Evolutionary conservation across 2,888 invertebrate genomes (phyloP), one percentile per base, ranked within the genome.

Genomic region (Noctua pronuba): DNA sequence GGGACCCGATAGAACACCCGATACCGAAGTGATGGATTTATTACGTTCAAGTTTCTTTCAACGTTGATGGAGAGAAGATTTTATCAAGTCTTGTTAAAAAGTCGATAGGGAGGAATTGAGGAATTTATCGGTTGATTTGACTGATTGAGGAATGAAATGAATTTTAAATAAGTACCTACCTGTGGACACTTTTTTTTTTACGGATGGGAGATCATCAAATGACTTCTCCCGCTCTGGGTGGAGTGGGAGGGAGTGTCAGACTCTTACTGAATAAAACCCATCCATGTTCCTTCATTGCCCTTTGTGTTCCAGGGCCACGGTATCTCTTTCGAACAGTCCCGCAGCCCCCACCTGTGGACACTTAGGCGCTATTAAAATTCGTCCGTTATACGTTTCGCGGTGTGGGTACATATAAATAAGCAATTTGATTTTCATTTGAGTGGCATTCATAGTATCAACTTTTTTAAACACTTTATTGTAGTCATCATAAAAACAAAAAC

Each of bases 1-100:
- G n/a, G 60, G 55, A 52, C 52, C 55, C 67, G 77, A 86, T 73
- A 21, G 62, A 35, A 28, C 70, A 24, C 8, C 60, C 60, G 79
- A 77, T 79, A 79, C 4, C 38, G 8, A 16, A 58, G 65, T 82
- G 79, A 87, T 76, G 73, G 82, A 87, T 87, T 87, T 86, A 87
- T 87, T 82, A 62, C 66, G 58, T 64, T 55, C 21, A 67, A 82
- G 60, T 70, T 85, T 62, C 11, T 77, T 52, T 73, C 28, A n/a
- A 46, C 31, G 35, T 60, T 58, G 28, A 49, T 68, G 46, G 49
- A 82, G 46, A 49, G 13, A 13, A 58, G 52, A 64, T 41, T 18
- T 41, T 79, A 58, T 49, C 64, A 65, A 52, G 55, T 31, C 64
- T 44, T 49, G 49, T 83, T 58, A 77, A 69, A 66, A 75, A 68